phyloP scores from a whole-genome alignment of 2,797 vertebrate species.

The Phoebastria nigripes region DNA sequence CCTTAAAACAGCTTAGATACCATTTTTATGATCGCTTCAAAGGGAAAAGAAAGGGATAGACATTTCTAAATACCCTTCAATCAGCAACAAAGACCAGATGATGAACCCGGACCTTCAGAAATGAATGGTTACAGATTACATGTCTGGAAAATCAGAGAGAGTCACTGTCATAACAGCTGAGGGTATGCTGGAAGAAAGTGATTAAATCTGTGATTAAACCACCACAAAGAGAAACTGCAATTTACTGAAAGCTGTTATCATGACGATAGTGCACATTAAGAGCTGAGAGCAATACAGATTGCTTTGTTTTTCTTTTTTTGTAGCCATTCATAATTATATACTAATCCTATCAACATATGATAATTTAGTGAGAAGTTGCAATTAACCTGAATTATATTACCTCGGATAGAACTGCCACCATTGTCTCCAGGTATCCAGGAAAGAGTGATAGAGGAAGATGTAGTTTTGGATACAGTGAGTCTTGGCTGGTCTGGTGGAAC shows the following conservation, averaged over 20 bases:
- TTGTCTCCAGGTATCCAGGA: slow-evolving; percentile 99
- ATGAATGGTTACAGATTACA: background rate
- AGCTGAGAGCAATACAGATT: background rate
- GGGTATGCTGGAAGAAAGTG: background rate
- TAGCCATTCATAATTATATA: background rate
- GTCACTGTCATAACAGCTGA: slow-evolving; percentile 1
- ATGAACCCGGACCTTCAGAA: slow-evolving; percentile 15
- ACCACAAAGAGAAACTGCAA: slow-evolving; percentile 7
- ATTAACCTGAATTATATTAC: slow-evolving; percentile 68
- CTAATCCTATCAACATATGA: background rate
- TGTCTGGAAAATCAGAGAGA: background rate
- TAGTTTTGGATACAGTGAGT: slow-evolving; percentile 97
- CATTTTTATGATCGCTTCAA: background rate
- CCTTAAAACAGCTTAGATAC: background rate
- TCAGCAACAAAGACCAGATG: background rate
- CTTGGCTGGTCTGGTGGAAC: slow-evolving; percentile 98
- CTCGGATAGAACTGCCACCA: slow-evolving; percentile 97
- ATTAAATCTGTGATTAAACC: slow-evolving; percentile 28
- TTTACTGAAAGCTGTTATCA: slow-evolving; percentile 28
- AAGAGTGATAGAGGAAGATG: slow-evolving; percentile 95
- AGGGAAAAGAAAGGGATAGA: background rate
- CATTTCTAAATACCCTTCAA: background rate
- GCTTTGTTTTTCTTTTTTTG: background rate
- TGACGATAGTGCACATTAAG: background rate
- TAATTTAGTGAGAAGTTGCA: background rate